Percentiles rank a stretch among this genome's conserved stretches.
phyloP scores from a whole-genome alignment of 2,888 invertebrate species.

The Diploptera punctata region DNA sequence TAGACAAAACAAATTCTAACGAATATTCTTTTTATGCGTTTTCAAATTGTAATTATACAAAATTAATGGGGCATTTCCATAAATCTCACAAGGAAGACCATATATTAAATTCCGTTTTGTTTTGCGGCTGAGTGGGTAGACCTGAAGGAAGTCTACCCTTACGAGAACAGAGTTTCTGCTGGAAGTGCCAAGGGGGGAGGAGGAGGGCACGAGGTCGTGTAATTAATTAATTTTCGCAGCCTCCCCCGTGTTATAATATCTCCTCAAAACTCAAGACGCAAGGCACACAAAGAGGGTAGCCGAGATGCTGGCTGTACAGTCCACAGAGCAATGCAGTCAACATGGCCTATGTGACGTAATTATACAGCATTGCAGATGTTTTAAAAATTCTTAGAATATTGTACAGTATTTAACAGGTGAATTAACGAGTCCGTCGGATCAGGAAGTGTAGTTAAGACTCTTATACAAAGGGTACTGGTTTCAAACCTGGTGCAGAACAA shows the following conservation, averaged over 20 bases:
- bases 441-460: too few relatives aligned
- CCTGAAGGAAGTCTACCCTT: slow-evolving; percentile 16
- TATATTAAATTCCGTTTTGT: slow-evolving; percentile 20
- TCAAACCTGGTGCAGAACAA: too few relatives aligned
- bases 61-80: background rate
- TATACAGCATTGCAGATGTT: too few relatives aligned
- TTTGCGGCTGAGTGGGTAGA: slow-evolving; percentile 11
- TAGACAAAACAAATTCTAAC: background rate
- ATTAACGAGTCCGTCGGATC: too few relatives aligned
- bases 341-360: too few relatives aligned
- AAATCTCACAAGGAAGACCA: slow-evolving; percentile 18
- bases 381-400: too few relatives aligned
- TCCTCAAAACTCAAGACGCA: slow-evolving; percentile 37
- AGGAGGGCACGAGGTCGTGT: slow-evolving; percentile 33
- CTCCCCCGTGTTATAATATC: slow-evolving; percentile 38
- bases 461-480: too few relatives aligned
- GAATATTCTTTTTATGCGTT: background rate
- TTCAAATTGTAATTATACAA: background rate
- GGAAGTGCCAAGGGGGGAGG: slow-evolving; percentile 13
- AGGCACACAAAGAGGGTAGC: slow-evolving; percentile 29
- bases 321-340: background rate
- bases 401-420: too few relatives aligned
- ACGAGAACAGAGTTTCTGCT: slow-evolving; percentile 13
- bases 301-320: slow-evolving; percentile 13
- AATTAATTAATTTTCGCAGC: slow-evolving; percentile 38